These are phyloP conservation scores for Anguilla japonica DNA, from an alignment of 2,113 vertebrate species.

Conservation along the genomic window DNA sequence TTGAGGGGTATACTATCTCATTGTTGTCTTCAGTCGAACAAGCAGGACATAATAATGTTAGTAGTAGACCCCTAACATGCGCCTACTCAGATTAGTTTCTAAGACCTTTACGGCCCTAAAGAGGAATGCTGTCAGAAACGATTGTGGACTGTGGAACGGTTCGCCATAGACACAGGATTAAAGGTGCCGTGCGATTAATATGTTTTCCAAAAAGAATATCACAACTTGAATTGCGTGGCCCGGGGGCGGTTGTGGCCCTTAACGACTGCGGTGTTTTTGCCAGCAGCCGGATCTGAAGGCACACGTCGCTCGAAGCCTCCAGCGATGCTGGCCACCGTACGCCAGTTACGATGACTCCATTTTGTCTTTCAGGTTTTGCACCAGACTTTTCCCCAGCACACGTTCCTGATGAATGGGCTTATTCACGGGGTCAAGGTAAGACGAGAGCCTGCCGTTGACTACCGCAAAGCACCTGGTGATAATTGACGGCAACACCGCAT, in stretches of 20 bases:
- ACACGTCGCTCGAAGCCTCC: background rate
- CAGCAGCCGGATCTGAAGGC: too few species aligned
- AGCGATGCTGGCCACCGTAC: background rate
- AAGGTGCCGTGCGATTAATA: too few species aligned
- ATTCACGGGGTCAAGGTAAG: constrained; percentile 90
- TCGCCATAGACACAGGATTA: too few species aligned
- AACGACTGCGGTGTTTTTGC: too few species aligned
- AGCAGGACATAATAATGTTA: background rate
- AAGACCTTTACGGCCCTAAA: too few species aligned
- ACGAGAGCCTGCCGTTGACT: background rate
- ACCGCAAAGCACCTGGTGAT: background rate
- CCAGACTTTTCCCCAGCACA: constrained; percentile 88
- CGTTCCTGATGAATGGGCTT: constrained; percentile 90
- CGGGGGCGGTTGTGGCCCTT: too few species aligned
- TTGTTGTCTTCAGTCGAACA: background rate
- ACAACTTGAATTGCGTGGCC: too few species aligned
- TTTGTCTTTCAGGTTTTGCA: constrained; percentile 76
- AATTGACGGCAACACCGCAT: background rate
- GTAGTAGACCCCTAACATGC: background rate
- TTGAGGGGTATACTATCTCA: background rate
- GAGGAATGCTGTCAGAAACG: too few species aligned
- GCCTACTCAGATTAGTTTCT: background rate
- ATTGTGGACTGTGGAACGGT: too few species aligned
- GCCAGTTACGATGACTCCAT: constrained; percentile 31
- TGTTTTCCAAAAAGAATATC: too few species aligned